A percentile compares a stretch with the other conserved stretches of the same genome.
Conservation (phyloP, 2,113 vertebrate genomes). For the Odontesthes bonariensis region DNA sequence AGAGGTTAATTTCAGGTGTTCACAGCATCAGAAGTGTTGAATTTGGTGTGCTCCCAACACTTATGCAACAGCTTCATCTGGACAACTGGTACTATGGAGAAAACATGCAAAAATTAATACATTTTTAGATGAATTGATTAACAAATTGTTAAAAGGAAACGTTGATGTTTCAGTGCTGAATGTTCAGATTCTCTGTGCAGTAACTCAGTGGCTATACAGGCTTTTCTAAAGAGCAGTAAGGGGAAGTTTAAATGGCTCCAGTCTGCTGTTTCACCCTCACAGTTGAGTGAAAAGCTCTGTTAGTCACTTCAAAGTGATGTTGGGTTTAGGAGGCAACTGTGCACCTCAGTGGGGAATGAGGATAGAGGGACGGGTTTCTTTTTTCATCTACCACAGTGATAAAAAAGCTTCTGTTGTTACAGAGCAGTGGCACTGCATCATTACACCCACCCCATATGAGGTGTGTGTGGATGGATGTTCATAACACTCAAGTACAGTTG, state of each 20-base stretch:
- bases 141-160: no score
- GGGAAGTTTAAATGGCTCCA: background rate
- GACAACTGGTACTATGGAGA: background rate
- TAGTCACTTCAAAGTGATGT: background rate
- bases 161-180: background rate
- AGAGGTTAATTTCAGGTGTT: background rate
- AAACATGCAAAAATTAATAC: background rate
- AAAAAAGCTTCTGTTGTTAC: constrained; percentile 42
- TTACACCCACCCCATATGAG: constrained; percentile 49
- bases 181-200: constrained; percentile 4
- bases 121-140: background rate
- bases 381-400: constrained; percentile 23
- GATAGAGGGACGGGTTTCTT: background rate
- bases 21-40: constrained; percentile 23
- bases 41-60: constrained; percentile 1
- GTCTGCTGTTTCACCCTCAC: background rate
- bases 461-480: constrained; percentile 63
- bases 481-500: constrained; percentile 19
- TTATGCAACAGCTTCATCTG: constrained; percentile 8
- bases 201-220: background rate
- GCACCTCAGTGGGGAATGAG: background rate
- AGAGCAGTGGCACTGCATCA: constrained; percentile 41
- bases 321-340: constrained; percentile 9
- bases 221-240: background rate
- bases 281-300: constrained; percentile 14